These are phyloP conservation scores for Zeuzera pyrina DNA, from an alignment of 2,888 invertebrate genomes.

Conservation along the genomic window DNA sequence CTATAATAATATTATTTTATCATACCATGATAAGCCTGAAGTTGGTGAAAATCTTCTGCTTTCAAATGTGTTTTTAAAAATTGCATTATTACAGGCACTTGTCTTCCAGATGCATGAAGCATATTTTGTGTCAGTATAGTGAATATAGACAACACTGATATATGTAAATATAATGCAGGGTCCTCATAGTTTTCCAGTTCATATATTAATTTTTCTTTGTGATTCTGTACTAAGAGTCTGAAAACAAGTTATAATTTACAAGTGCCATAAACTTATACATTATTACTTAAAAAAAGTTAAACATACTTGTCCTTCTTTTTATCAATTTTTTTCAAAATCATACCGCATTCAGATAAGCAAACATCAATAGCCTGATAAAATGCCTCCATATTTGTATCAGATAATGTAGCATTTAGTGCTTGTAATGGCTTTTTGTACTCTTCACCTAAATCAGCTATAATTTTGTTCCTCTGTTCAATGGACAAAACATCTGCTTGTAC, in stretches of 20 bases:
- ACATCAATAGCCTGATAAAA: conserved; percentile 84
- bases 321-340: conserved; percentile 90
- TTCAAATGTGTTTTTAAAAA: conserved; percentile 81
- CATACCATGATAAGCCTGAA: conserved; percentile 86
- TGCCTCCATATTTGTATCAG: conserved; percentile 81
- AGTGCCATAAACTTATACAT: not conserved
- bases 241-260: conserved; percentile 23
- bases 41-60: conserved; percentile 74
- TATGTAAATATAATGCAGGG: conserved; percentile 84
- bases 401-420: conserved; percentile 79
- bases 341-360: conserved; percentile 79
- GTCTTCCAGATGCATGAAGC: conserved; percentile 94
- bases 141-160: conserved; percentile 84
- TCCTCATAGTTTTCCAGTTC: conserved; percentile 84
- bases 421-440: conserved; percentile 78
- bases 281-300: conserved; percentile 5
- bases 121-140: conserved; percentile 85
- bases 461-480: conserved; percentile 79
- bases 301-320: conserved; percentile 85
- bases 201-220: conserved; percentile 85
- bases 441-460: conserved; percentile 77
- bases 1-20: conserved; percentile 2
- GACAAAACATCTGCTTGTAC: conserved; percentile 74
- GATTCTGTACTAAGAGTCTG: conserved; percentile 82
- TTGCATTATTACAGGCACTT: conserved; percentile 85